Evolutionary conservation across 2,888 invertebrate species (phyloP).

Genomic region (Tipula vernalis): DNA sequence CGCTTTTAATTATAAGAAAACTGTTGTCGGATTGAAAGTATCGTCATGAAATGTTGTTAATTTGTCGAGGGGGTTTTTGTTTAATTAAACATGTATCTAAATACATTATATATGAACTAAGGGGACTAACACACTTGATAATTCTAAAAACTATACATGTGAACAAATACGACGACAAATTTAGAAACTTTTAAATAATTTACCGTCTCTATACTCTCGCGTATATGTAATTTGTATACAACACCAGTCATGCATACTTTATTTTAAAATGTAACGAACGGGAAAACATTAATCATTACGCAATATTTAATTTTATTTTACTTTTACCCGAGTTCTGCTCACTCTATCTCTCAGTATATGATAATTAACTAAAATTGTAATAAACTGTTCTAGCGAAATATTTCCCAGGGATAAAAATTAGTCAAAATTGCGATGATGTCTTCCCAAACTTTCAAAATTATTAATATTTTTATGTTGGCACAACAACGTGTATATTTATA

Average conservation of each 20-base stretch:
- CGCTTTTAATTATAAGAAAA: neutral
- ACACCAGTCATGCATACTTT: neutral
- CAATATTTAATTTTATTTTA: neutral
- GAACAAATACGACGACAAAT: neutral
- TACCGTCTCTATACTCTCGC: neutral
- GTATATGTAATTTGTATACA: no score
- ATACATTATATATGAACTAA: neutral
- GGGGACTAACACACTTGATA: neutral
- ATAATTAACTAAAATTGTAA: neutral
- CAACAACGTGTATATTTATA: neutral
- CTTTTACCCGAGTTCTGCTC: neutral
- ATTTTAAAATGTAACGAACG: neutral
- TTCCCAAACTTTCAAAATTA: neutral
- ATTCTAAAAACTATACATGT: neutral
- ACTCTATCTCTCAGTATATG: neutral
- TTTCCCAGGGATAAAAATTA: neutral
- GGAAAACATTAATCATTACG: neutral
- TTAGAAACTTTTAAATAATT: neutral
- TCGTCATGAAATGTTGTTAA: neutral
- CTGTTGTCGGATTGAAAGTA: neutral
- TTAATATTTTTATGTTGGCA: neutral
- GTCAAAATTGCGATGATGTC: neutral
- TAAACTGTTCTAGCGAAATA: neutral
- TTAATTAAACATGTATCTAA: no score
- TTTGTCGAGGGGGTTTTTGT: neutral